Conservation (phyloP, 2,113 vertebrate genomes). For the Callaeas wilsoni region DNA sequence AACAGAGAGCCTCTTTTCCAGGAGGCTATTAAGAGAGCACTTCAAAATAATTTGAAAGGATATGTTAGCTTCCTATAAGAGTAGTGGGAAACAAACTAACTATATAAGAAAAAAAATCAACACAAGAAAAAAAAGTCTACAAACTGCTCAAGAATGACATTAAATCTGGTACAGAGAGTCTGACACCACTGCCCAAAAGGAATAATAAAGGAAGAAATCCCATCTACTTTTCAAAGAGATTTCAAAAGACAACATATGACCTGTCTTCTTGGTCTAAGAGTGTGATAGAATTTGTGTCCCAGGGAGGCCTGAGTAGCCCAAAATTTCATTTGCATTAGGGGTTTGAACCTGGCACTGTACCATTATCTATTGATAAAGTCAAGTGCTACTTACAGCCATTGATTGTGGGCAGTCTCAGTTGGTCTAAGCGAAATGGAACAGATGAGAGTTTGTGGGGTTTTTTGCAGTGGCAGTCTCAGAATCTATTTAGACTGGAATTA, state of each 20-base stretch:
- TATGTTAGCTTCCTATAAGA: neutral
- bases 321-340: neutral
- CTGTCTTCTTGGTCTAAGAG: neutral
- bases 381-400: neutral
- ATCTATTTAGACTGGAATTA: neutral
- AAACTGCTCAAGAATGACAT: neutral
- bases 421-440: neutral
- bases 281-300: neutral
- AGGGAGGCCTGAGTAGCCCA: neutral
- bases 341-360: neutral
- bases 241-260: neutral
- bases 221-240: neutral
- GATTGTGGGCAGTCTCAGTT: neutral
- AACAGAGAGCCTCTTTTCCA: neutral
- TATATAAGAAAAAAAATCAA: neutral
- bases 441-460: neutral
- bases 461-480: neutral
- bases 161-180: neutral
- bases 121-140: neutral
- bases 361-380: neutral
- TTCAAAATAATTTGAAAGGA: neutral
- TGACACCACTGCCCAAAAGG: neutral
- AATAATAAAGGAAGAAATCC: neutral
- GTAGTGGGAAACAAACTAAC: neutral
- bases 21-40: neutral